A percentile compares a stretch with the other conserved stretches of the same genome.
Conservation (phyloP, 2,888 invertebrate species). For the Sycophila texana region DNA sequence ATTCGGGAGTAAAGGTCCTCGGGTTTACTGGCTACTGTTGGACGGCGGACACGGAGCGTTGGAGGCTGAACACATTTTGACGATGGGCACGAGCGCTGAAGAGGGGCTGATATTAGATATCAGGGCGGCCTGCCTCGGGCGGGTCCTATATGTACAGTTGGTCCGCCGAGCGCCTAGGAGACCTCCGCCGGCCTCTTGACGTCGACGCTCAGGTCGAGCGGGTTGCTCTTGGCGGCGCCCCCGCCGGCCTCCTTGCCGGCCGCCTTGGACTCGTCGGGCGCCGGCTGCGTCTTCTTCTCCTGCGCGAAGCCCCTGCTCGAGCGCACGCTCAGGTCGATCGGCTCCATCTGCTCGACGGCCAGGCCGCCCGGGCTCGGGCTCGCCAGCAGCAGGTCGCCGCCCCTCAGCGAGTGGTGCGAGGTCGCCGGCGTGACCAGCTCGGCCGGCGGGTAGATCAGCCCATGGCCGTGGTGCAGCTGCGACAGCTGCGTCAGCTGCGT, state of each 20-base stretch:
- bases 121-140: not conserved
- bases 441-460: conserved; percentile 67
- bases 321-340: conserved; percentile 75
- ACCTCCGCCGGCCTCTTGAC: conserved; percentile 65
- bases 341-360: conserved; percentile 76
- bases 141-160: not conserved
- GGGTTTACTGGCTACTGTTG: conserved; percentile 28
- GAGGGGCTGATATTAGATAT: not conserved
- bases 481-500: too few relatives aligned
- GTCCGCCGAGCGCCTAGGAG: conserved; percentile 22
- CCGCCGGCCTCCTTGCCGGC: conserved; percentile 58
- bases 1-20: too few relatives aligned
- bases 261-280: conserved; percentile 25
- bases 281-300: conserved; percentile 59
- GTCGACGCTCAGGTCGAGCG: conserved; percentile 71
- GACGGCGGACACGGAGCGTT: not conserved
- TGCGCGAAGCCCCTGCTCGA: conserved; percentile 66
- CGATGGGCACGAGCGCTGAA: not conserved
- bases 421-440: conserved; percentile 69
- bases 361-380: conserved; percentile 75
- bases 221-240: conserved; percentile 69
- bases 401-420: conserved; percentile 68
- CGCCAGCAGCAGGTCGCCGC: conserved; percentile 73
- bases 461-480: conserved; percentile 60
- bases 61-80: conserved; percentile 48